Conservation (phyloP, 2,113 vertebrate genomes). For the Gyps fulvus region DNA sequence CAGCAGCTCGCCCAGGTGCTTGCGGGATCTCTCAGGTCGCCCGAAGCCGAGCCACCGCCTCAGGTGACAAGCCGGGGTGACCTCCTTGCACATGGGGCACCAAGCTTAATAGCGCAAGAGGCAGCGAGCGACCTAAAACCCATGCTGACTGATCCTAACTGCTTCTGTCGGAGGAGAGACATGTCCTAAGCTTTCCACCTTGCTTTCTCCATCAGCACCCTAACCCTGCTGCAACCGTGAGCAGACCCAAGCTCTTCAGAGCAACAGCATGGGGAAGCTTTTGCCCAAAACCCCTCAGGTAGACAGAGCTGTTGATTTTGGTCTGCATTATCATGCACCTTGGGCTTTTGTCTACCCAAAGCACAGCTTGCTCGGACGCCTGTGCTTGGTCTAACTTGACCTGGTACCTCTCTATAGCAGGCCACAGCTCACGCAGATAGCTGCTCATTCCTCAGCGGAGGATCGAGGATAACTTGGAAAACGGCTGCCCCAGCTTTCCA, state of each 20-base stretch:
- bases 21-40: background rate
- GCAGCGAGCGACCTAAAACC: background rate
- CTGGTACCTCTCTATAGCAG: background rate
- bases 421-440: background rate
- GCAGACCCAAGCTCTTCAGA: background rate
- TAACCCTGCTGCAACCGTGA: background rate
- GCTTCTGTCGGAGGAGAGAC: background rate
- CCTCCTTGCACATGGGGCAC: background rate
- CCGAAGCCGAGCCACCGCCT: background rate
- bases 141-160: background rate
- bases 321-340: accelerated
- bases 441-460: background rate
- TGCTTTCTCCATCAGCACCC: background rate
- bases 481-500: background rate
- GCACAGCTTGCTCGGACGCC: background rate
- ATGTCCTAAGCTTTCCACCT: background rate
- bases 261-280: background rate
- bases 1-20: background rate
- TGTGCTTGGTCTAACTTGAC: too few species aligned
- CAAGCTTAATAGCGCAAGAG: background rate
- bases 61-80: background rate
- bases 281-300: background rate
- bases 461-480: background rate
- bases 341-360: background rate
- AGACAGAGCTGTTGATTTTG: background rate